These are phyloP conservation scores for Pseudachorutes palmiensis DNA, from an alignment of 1,140 invertebrate species.

Conservation along the genomic window DNA sequence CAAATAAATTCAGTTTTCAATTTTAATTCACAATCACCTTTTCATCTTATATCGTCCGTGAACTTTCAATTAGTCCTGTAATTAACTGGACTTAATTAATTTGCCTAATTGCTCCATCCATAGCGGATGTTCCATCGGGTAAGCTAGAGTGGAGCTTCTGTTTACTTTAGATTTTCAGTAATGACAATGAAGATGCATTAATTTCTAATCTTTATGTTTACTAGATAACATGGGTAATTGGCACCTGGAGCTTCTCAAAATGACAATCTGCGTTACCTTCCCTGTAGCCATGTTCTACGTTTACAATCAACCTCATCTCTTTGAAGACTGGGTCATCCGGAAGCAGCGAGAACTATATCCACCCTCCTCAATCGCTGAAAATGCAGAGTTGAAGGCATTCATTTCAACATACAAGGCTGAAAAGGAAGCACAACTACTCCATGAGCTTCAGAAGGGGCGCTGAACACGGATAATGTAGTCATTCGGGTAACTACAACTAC, in stretches of 20 bases:
- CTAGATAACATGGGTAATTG: conserved; percentile 78
- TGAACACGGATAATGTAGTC: too few relatives aligned
- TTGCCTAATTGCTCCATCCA: too few relatives aligned
- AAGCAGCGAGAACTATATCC: conserved; percentile 60
- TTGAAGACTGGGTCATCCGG: conserved; percentile 67
- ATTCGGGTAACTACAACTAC: too few relatives aligned
- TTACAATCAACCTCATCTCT: conserved; percentile 74
- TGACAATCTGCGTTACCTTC: conserved; percentile 76
- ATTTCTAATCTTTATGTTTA: too few relatives aligned
- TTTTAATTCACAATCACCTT: not conserved
- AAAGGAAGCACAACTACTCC: conserved; percentile 12
- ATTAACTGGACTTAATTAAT: too few relatives aligned
- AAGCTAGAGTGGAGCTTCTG: too few relatives aligned
- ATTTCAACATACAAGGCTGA: not conserved
- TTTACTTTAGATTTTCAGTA: too few relatives aligned
- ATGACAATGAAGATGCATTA: too few relatives aligned
- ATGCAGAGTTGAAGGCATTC: not conserved
- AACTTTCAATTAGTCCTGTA: too few relatives aligned
- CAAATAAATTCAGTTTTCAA: not conserved
- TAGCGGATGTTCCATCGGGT: too few relatives aligned
- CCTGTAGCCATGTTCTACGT: conserved; percentile 73
- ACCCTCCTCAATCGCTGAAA: conserved; percentile 47
- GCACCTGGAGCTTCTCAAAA: conserved; percentile 68
- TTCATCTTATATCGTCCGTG: too few relatives aligned
- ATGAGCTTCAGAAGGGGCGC: not conserved